Base-by-base conservation (phyloP, 2,888 invertebrate species). In the Heteropelma amictum region DNA sequence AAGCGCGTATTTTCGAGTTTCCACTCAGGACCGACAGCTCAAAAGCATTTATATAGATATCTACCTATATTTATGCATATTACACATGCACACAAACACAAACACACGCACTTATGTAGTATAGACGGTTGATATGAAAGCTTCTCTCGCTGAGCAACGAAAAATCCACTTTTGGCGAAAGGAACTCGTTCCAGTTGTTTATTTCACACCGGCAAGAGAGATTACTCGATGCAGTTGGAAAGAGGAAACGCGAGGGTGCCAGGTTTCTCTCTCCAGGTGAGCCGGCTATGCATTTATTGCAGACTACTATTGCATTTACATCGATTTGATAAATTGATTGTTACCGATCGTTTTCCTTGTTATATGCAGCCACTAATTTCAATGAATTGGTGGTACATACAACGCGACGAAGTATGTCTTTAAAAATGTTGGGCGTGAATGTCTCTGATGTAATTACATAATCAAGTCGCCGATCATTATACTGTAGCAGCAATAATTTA, bases 1-100 rank as follows among this genome's bases (percentile, higher is more conserved):
- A 12, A 45, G 40, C 70, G 76, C 61, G 78, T 76, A 77, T 76
- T 81, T 79, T 77, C 61, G 74, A 79, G 80, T 71, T 80, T 81
- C 51, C 70, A 76, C 76, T 77, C 56, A 58, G 70, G 63, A 45
- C 72, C 38, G 40, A 77, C 38, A 63, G 35, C 63, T 21, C 33
- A 21, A 56, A 45, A 51, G 5, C 12, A 17, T 7, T 10, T 14
- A 56, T 38, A 28, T 26, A 51, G 5, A 23, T 12, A 1, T 14
- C n/a, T n/a, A n/a, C n/a, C n/a, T n/a, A n/a, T n/a, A n/a, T n/a
- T n/a, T n/a, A n/a, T n/a, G n/a, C n/a, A n/a, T n/a, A n/a, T n/a
- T n/a, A n/a, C n/a, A n/a, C n/a, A n/a, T n/a, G n/a, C n/a, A n/a
- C n/a, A n/a, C n/a, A n/a, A n/a, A n/a, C n/a, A n/a, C n/a, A n/a